Percentiles rank a stretch among this genome's conserved stretches.
Conservation (phyloP, 2,113 vertebrate species). For the Phylloscopus trochiloides region DNA sequence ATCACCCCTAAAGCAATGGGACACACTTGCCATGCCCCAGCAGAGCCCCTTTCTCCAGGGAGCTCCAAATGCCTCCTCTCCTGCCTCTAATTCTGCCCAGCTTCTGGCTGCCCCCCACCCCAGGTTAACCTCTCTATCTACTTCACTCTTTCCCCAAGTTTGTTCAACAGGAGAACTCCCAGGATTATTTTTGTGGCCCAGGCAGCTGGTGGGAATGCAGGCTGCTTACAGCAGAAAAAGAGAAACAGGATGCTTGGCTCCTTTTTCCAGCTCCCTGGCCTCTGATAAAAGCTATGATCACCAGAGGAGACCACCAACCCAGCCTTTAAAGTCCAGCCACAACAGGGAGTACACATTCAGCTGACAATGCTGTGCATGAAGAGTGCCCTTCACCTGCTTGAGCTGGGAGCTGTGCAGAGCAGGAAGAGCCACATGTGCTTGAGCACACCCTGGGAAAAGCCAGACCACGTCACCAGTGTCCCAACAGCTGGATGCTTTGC, state of each 20-base stretch:
- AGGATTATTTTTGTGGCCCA: neutral
- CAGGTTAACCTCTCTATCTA: neutral
- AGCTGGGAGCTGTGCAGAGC: neutral
- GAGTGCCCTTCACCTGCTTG: neutral
- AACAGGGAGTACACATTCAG: neutral
- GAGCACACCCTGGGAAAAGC: neutral
- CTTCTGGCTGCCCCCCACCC: neutral
- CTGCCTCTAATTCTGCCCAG: neutral
- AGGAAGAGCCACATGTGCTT: neutral
- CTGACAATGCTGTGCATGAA: neutral
- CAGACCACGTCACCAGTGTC: fast-evolving
- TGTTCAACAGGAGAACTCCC: neutral
- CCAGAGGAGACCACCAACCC: neutral
- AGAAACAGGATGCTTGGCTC: conserved; percentile 27
- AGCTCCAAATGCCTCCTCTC: neutral
- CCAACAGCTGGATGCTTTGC: neutral
- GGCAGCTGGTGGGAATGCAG: neutral
- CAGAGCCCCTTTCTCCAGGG: neutral
- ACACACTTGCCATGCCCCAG: neutral
- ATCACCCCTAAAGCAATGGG: fast-evolving
- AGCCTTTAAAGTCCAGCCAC: neutral
- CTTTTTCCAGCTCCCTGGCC: conserved; percentile 10
- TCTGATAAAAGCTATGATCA: neutral
- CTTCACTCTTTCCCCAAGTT: neutral
- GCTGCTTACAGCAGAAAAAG: neutral